A percentile compares a stretch with the other conserved stretches of the same genome.
These are phyloP conservation scores for Chiloscyllium punctatum DNA, from an alignment of 2,797 vertebrate genomes.

Conservation along the genomic window DNA sequence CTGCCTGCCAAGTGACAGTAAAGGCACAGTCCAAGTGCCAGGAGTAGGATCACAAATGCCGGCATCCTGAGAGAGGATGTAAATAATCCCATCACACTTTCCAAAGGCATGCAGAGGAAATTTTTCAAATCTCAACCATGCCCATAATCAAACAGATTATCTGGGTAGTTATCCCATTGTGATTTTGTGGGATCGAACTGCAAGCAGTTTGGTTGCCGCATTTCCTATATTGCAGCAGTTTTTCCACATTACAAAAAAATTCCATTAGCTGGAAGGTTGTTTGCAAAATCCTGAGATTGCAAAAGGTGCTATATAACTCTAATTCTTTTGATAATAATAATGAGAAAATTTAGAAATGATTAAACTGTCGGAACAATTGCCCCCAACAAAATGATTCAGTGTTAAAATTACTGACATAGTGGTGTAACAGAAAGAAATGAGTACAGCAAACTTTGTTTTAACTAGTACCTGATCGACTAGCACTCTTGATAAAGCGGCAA, in stretches of 20 bases:
- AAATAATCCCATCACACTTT: too few species aligned
- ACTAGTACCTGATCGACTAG: too few species aligned
- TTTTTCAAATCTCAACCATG: background rate
- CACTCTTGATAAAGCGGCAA: too few species aligned
- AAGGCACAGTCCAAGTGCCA: too few species aligned
- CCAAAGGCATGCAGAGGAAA: background rate
- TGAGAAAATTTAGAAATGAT: background rate
- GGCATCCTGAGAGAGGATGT: too few species aligned
- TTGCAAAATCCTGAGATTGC: background rate
- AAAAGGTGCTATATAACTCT: background rate
- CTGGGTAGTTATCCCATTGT: background rate
- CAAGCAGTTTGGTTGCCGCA: background rate
- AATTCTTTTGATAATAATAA: background rate
- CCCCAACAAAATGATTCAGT: background rate
- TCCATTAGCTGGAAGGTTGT: background rate
- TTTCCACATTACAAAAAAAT: background rate
- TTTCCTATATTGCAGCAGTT: background rate
- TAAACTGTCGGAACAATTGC: background rate
- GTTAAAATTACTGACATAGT: background rate
- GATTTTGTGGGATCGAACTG: background rate
- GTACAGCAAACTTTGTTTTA: too few species aligned
- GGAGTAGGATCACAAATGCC: too few species aligned
- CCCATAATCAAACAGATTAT: background rate
- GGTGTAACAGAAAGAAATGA: background rate
- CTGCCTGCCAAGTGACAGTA: too few species aligned